These are phyloP conservation scores for Lottia gigantea DNA, from an alignment of 2,888 invertebrate genomes.

Conservation along the genomic window DNA sequence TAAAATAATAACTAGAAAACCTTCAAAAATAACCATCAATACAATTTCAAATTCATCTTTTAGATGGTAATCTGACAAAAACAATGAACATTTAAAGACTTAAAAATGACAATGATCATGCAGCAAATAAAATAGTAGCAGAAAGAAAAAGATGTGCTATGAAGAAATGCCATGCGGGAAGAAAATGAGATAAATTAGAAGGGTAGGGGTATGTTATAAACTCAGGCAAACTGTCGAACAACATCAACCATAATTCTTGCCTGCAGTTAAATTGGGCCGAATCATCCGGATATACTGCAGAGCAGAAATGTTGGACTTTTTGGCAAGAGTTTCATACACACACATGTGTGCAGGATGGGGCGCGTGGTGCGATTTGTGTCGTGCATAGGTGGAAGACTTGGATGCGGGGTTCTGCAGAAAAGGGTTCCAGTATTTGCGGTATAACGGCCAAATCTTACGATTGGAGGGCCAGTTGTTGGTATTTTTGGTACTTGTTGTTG, in stretches of 20 bases:
- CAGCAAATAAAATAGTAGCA: not conserved
- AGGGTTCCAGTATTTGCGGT: slow-evolving; percentile 27
- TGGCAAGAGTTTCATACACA: slow-evolving; percentile 61
- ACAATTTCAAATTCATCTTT: too few relatives aligned
- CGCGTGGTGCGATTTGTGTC: slow-evolving; percentile 32
- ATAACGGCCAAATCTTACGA: slow-evolving; percentile 22
- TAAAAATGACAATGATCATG: slow-evolving; percentile 10
- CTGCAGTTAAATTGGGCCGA: slow-evolving; percentile 58
- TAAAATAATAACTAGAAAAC: too few relatives aligned
- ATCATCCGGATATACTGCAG: slow-evolving; percentile 55
- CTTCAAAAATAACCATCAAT: too few relatives aligned
- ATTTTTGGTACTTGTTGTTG: slow-evolving; percentile 22
- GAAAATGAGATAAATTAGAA: slow-evolving; percentile 33
- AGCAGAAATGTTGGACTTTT: slow-evolving; percentile 60
- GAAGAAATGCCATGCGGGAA: slow-evolving; percentile 32
- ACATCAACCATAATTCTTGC: slow-evolving; percentile 42
- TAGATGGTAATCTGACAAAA: not conserved
- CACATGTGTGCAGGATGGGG: slow-evolving; percentile 50
- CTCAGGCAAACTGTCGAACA: slow-evolving; percentile 27
- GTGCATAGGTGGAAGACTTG: slow-evolving; percentile 33
- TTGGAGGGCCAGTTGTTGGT: slow-evolving; percentile 10
- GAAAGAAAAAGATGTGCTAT: slow-evolving; percentile 16
- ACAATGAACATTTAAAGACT: not conserved
- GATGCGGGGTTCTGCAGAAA: slow-evolving; percentile 24
- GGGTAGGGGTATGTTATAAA: slow-evolving; percentile 20